These are phyloP conservation scores for Chlamydotis undulata DNA, from an alignment of 2,113 vertebrate genomes.

Conservation along the genomic window DNA sequence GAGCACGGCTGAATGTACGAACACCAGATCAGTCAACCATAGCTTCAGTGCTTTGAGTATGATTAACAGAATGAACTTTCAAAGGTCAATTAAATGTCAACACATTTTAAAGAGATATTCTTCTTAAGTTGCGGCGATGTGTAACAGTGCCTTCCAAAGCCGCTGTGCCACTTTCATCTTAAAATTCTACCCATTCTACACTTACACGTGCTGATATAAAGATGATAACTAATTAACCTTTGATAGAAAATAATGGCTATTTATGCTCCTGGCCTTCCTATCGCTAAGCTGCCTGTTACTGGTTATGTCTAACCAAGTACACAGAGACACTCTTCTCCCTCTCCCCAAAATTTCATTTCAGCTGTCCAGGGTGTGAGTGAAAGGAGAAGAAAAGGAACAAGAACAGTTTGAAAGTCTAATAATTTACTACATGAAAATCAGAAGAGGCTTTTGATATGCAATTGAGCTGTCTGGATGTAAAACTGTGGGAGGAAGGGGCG, in stretches of 20 bases:
- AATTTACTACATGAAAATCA: neutral
- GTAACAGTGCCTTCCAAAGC: conserved; percentile 43
- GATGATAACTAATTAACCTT: conserved; percentile 23
- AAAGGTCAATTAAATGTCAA: conserved; percentile 87
- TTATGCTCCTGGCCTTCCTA: neutral
- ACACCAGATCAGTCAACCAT: conserved; percentile 79
- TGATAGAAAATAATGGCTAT: neutral
- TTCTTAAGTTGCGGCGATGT: conserved; percentile 50
- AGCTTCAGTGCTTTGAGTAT: conserved; percentile 78
- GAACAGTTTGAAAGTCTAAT: neutral
- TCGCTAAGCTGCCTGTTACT: neutral
- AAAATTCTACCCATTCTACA: neutral
- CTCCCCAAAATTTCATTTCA: neutral
- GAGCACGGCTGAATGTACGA: conserved; percentile 76
- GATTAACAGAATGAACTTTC: conserved; percentile 85
- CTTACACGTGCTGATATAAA: neutral
- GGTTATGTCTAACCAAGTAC: neutral
- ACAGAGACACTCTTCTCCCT: neutral
- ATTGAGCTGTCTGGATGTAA: neutral
- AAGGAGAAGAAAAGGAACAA: neutral
- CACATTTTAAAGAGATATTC: conserved; percentile 77
- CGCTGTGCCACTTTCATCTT: conserved; percentile 16
- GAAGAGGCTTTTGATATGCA: conserved; percentile 20
- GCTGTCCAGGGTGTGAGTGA: neutral
- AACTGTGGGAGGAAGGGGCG: neutral